Base-by-base conservation (phyloP, 2,113 vertebrate species). In the Oryzias javanicus region DNA sequence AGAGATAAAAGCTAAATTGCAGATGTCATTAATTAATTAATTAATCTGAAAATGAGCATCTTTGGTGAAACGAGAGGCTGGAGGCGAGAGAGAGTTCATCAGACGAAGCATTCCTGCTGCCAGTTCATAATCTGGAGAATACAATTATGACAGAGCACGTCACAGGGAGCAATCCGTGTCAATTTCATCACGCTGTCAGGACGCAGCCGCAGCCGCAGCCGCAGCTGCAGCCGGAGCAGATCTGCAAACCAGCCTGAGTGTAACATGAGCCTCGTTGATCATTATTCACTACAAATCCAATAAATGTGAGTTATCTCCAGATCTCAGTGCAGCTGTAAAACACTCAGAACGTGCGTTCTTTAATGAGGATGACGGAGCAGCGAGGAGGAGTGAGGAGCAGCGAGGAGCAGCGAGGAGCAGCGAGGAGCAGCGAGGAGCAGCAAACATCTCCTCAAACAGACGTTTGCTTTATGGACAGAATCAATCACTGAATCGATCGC, bases 261-360 rank as follows among this genome's bases (percentile, higher is more conserved):
- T 75, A 70, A 59, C 62, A 74, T 60, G 0, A 56, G 42, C 40
- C 35, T 41, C 45, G 55, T 55, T 12, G 46, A 74, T 70, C 61
- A 76, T 80, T 68, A 64, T 40, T 81, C 60, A 66, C 29, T 13
- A 27, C 22, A 55, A 74, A 76, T 73, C 35, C 57, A 72, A 76
- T 74, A 70, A 72, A 72, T 10, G 60, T 6, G 70, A 8, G 27
- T 53, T 19, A 8, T 35, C 5, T 51, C 41, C 35, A 22, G 58
- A 10, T 54, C 53, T 29, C n/a, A 6, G n/a, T 42, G 46, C 18
- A 45, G 50, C 35, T 44, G 5, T 18, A 25, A 46, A 62, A 78
- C 22, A 52, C 25, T 29, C 16, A 35, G 7, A 54, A 46, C 63
- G 13, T 56, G 49, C 20, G 14, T 46, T 52, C 40, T 16, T 50